Evolutionary conservation across 2,888 invertebrate genomes (phyloP).

Genomic region (Cryptocephalus primarius): DNA sequence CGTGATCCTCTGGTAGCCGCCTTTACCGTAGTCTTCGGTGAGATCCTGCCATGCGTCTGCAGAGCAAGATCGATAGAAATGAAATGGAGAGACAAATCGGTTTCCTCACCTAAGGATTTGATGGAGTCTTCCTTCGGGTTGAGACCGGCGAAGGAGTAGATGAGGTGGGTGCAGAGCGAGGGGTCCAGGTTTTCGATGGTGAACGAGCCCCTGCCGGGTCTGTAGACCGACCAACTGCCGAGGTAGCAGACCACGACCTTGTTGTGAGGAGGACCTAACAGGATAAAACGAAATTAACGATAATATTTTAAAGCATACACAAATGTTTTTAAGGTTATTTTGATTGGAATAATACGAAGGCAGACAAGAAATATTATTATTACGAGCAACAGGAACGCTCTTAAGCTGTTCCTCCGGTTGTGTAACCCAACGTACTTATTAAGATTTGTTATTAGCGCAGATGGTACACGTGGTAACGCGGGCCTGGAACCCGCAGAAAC

Average conservation of each 20-base stretch:
- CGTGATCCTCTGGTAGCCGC: conserved; percentile 58
- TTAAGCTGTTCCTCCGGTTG: too few relatives aligned
- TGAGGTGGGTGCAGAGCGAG: conserved; percentile 64
- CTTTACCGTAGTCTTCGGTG: conserved; percentile 62
- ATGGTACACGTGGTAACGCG: too few relatives aligned
- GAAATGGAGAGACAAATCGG: neutral
- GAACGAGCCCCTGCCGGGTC: conserved; percentile 55
- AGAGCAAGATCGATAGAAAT: neutral
- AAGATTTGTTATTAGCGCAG: too few relatives aligned
- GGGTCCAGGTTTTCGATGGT: conserved; percentile 59
- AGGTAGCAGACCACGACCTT: conserved; percentile 73
- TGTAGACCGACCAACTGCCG: conserved; percentile 68
- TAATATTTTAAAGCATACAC: neutral
- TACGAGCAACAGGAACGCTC: too few relatives aligned
- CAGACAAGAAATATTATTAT: too few relatives aligned
- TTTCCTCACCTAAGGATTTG: conserved; percentile 51
- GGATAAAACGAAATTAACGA: conserved; percentile 2
- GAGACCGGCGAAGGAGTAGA: conserved; percentile 76
- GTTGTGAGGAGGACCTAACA: conserved; percentile 55
- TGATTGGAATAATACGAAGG: too few relatives aligned
- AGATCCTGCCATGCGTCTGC: conserved; percentile 68
- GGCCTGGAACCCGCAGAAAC: too few relatives aligned
- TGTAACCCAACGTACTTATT: too few relatives aligned
- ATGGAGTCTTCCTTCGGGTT: conserved; percentile 55
- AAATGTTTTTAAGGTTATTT: too few relatives aligned